Evolutionary conservation across 2,113 vertebrate species (phyloP).

Genomic region (Pedionomus torquatus): DNA sequence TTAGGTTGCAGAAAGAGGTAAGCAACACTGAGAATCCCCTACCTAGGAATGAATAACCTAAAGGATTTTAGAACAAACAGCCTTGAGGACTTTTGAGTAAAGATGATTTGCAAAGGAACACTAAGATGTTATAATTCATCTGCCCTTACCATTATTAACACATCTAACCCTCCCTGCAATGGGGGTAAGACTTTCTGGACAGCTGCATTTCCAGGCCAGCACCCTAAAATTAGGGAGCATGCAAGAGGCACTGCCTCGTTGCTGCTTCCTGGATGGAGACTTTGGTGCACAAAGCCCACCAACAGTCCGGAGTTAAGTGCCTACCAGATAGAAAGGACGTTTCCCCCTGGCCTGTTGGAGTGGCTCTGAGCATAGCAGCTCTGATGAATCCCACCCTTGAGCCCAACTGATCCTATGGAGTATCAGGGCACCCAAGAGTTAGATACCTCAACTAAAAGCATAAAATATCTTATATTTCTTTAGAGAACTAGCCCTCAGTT

Average conservation of each 20-base stretch:
- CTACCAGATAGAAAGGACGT: accelerated
- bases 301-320: not conserved
- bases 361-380: not conserved
- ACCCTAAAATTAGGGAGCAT: not conserved
- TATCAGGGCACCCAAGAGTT: not conserved
- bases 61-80: not conserved
- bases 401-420: not conserved
- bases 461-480: not conserved
- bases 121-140: not conserved
- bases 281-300: not conserved
- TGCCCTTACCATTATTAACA: not conserved
- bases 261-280: not conserved
- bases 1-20: not conserved
- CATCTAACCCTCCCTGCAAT: not conserved
- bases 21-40: not conserved
- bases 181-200: not conserved
- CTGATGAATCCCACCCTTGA: not conserved
- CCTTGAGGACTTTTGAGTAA: not conserved
- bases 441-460: not conserved
- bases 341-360: not conserved
- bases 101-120: not conserved
- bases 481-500: not conserved
- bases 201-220: not conserved
- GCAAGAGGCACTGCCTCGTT: not conserved
- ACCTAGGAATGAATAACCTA: not conserved